A percentile compares a stretch with the other conserved stretches of the same genome.
phyloP scores from a whole-genome alignment of 2,888 invertebrate genomes.

The Lagria hirta region DNA sequence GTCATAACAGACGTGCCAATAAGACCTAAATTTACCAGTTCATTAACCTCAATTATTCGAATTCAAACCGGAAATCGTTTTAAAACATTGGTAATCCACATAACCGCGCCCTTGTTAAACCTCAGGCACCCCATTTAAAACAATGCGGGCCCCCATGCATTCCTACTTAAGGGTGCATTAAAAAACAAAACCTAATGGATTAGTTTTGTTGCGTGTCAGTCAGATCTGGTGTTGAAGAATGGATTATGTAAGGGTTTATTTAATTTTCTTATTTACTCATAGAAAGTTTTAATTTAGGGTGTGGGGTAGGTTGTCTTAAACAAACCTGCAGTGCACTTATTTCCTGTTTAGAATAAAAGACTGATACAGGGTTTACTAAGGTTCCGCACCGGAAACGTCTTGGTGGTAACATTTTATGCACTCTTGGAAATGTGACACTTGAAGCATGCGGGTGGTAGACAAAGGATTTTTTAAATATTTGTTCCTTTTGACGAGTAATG shows the following conservation, averaged over 20 bases:
- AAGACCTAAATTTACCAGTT: constrained; percentile 32
- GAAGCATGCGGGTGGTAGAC: no score
- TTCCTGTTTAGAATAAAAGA: no score
- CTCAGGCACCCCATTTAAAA: constrained; percentile 1
- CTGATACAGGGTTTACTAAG: no score
- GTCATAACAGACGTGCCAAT: constrained; percentile 18
- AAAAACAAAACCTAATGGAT: constrained; percentile 28
- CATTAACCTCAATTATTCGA: constrained; percentile 30
- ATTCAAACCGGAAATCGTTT: constrained; percentile 29
- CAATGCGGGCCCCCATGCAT: constrained; percentile 16
- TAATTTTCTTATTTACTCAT: constrained; percentile 17
- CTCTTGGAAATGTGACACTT: no score
- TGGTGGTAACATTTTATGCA: no score
- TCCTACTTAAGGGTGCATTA: constrained; percentile 23
- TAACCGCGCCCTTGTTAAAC: constrained; percentile 10
- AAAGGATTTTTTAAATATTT: no score
- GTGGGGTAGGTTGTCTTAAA: constrained; percentile 13
- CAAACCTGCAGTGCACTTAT: constrained; percentile 13
- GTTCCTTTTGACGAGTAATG: no score
- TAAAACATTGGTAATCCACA: constrained; percentile 19
- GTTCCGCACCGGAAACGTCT: no score
- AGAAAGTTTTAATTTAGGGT: not conserved
- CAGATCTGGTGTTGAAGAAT: constrained; percentile 1
- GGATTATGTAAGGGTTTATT: constrained; percentile 7
- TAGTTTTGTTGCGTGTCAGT: constrained; percentile 16